A percentile compares a stretch with the other conserved stretches of the same genome.
phyloP scores from a whole-genome alignment of 2,113 vertebrate species.

The Nerophis lumbriciformis region DNA sequence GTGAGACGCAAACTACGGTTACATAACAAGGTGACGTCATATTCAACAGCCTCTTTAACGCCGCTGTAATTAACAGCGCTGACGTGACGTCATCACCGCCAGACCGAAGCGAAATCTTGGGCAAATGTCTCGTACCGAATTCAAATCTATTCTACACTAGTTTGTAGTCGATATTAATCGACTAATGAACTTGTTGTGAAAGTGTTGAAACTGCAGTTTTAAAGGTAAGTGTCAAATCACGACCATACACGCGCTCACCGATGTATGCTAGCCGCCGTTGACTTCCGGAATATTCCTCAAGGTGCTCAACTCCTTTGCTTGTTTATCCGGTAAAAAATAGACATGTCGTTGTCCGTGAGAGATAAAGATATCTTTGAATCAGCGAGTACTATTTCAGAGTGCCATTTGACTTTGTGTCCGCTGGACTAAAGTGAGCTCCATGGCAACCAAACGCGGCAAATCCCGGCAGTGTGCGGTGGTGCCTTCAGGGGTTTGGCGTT shows the following conservation, averaged over 20 bases:
- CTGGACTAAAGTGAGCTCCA: conserved; percentile 34
- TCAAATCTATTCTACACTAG: no score
- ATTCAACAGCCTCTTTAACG: not conserved
- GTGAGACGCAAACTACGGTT: no score
- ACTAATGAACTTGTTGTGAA: not conserved
- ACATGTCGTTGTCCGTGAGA: no score
- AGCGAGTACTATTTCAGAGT: conserved; percentile 18
- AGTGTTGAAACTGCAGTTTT: not conserved
- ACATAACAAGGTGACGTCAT: not conserved
- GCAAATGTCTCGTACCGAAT: not conserved
- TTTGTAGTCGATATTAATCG: not conserved
- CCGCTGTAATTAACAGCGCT: not conserved
- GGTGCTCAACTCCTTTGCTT: not conserved
- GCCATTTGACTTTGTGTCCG: conserved; percentile 16
- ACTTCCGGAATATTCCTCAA: not conserved
- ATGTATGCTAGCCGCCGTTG: not conserved
- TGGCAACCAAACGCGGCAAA: conserved; percentile 59
- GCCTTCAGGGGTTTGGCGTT: conserved; percentile 20
- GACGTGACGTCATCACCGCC: not conserved
- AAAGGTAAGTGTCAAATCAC: not conserved
- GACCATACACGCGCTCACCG: not conserved
- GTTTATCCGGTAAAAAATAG: not conserved
- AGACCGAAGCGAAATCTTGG: not conserved
- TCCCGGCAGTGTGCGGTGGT: conserved; percentile 12
- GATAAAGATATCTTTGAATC: no score